Percentiles rank a stretch among this genome's conserved stretches.
Conservation (phyloP, 2,888 invertebrate species). For the Archaeoteleia sp. region DNA sequence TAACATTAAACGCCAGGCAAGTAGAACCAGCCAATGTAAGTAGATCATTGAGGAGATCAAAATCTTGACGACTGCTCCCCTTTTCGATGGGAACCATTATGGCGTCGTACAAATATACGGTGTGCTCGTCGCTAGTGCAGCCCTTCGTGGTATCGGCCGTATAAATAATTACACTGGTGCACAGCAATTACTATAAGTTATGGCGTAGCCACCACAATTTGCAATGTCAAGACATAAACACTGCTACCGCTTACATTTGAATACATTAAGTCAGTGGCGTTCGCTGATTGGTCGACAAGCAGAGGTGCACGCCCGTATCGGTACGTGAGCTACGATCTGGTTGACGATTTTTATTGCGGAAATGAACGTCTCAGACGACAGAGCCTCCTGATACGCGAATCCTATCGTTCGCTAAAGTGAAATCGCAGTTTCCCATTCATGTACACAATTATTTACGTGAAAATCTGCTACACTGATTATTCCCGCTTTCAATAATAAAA, state of each 20-base stretch:
- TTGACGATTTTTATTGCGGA: conserved; percentile 73
- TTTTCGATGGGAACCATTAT: conserved; percentile 50
- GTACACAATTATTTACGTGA: conserved; percentile 24
- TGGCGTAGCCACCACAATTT: conserved; percentile 74
- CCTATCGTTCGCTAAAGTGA: conserved; percentile 26
- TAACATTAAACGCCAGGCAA: no score
- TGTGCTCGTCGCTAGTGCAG: conserved; percentile 52
- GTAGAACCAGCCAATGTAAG: no score
- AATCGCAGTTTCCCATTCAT: conserved; percentile 26
- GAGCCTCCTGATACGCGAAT: conserved; percentile 54
- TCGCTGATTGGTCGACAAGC: conserved; percentile 68
- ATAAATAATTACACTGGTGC: conserved; percentile 74
- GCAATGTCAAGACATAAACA: conserved; percentile 76
- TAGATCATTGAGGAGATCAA: conserved; percentile 27
- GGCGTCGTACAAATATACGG: conserved; percentile 50
- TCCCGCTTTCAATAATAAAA: conserved; percentile 20
- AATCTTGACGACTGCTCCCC: conserved; percentile 43
- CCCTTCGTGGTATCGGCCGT: conserved; percentile 70
- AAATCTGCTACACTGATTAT: conserved; percentile 14
- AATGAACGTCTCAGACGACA: conserved; percentile 62
- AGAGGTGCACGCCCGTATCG: conserved; percentile 65
- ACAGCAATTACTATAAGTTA: conserved; percentile 75
- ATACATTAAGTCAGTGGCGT: conserved; percentile 71
- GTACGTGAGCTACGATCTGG: conserved; percentile 72
- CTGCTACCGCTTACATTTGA: conserved; percentile 75